Base-by-base conservation (phyloP, 2,797 vertebrate species). In the Tapirus indicus region DNA sequence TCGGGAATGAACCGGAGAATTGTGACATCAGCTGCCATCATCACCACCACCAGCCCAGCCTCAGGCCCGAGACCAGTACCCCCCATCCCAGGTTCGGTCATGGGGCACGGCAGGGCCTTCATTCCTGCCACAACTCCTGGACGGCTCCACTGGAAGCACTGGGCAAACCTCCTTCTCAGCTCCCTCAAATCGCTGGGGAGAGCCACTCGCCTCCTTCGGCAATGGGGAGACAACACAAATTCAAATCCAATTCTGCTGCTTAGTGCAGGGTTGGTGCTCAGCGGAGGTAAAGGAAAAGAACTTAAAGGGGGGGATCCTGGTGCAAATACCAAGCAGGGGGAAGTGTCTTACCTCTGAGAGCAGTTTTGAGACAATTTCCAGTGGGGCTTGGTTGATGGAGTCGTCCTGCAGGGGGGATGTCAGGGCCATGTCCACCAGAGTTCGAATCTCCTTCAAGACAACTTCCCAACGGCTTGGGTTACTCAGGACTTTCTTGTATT, bases 401-500 rank as follows among this genome's bases (percentile, higher is more conserved):
- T 99, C 99, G 16, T 99, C 99, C 98, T 99, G 99, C 97, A 99
- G 99, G 0, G 99, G 99, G 2, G 99, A 99, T 0, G 99, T 99
- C 95, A 99, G 99, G 0, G 99, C 99, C 99, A 99, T 99, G 98
- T 99, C 99, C 99, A 99, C 99, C 98, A 99, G 99, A 0, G 99
- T 99, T 85, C 99, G 98, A 98, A 99, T 99, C 99, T 99, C 99
- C 98, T 99, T 99, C 98, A 99, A 98, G 72, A 99, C 99, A 83
- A 99, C 99, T 60, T 99, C 99, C 99, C 99, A 99, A 96, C 99
- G 99, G 96, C 99, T 99, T 1, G 99, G 99, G 98, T 99, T 99
- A 96, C 99, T 99, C 98, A 99, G 99, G 87, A 99, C 99, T 98
- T 99, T 99, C 71, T 99, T 99, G 97, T 99, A 99, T 98, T 99